Evolutionary conservation across 1,140 invertebrate genomes (phyloP).

Genomic region (Plodia interpunctella): DNA sequence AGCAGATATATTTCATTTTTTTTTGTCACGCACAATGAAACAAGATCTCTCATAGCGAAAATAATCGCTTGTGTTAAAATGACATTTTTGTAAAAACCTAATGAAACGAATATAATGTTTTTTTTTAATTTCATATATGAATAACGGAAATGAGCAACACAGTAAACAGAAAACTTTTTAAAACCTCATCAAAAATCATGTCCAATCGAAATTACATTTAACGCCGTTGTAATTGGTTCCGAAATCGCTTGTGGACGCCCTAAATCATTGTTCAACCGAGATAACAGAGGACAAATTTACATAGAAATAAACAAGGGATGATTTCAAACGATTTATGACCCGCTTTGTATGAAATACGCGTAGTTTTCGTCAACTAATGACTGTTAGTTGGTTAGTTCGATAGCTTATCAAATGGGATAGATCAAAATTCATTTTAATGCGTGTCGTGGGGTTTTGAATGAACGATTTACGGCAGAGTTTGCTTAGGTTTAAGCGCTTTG

Average conservation of each 20-base stretch:
- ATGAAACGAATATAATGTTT: too few species aligned
- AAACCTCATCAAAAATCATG: not conserved
- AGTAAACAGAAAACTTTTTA: not conserved
- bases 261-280: constrained; percentile 25
- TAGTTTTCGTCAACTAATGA: constrained; percentile 36
- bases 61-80: too few species aligned
- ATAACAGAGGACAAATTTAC: constrained; percentile 38
- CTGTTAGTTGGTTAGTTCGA: constrained; percentile 1
- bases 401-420: not conserved
- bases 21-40: too few species aligned
- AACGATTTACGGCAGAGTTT: too few species aligned
- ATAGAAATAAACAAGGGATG: constrained; percentile 37
- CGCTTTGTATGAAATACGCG: constrained; percentile 21
- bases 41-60: too few species aligned
- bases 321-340: constrained; percentile 31
- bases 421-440: too few species aligned
- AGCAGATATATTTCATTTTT: too few species aligned
- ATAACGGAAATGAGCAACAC: not conserved
- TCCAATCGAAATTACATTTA: not conserved
- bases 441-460: too few species aligned
- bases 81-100: too few species aligned
- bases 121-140: not conserved
- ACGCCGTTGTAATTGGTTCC: not conserved
- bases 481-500: too few species aligned
- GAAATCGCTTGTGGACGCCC: not conserved